These are phyloP conservation scores for Lycocorax pyrrhopterus DNA, from an alignment of 2,113 vertebrate genomes.

Conservation along the genomic window DNA sequence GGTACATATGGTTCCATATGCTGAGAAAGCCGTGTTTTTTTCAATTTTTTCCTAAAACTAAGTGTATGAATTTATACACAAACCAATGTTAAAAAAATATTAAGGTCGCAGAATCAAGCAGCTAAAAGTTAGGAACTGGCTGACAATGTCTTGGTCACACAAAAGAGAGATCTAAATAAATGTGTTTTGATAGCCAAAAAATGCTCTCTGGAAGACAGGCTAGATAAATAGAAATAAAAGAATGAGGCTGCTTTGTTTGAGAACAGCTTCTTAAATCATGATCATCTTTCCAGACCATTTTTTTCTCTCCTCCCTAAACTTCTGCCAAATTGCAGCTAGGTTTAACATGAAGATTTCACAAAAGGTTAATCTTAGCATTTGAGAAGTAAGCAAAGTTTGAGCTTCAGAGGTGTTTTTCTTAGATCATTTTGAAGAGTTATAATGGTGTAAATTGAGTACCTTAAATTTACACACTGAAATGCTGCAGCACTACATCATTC, in stretches of 20 bases:
- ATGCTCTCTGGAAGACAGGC: not conserved
- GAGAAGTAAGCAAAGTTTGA: not conserved
- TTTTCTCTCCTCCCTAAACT: not conserved
- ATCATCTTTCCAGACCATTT: not conserved
- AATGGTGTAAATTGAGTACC: not conserved
- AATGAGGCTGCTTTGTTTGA: not conserved
- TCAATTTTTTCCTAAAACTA: not conserved
- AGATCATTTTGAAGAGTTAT: not conserved
- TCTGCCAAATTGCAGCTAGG: not conserved
- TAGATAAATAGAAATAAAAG: constrained; percentile 25
- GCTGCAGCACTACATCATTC: not conserved
- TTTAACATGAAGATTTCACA: not conserved
- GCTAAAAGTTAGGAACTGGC: not conserved
- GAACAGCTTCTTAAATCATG: not conserved
- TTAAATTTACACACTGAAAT: not conserved
- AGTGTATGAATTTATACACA: not conserved
- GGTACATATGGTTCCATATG: not conserved
- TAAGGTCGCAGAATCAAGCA: not conserved
- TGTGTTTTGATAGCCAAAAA: not conserved
- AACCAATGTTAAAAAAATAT: not conserved
- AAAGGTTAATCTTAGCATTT: not conserved
- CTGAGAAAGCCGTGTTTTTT: not conserved
- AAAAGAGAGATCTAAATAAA: not conserved
- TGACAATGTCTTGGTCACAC: not conserved
- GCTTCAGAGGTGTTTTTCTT: not conserved